Percentiles rank a stretch among this genome's conserved stretches.
phyloP scores from a whole-genome alignment of 2,113 vertebrate genomes.

The Motacilla tschutschensis region DNA sequence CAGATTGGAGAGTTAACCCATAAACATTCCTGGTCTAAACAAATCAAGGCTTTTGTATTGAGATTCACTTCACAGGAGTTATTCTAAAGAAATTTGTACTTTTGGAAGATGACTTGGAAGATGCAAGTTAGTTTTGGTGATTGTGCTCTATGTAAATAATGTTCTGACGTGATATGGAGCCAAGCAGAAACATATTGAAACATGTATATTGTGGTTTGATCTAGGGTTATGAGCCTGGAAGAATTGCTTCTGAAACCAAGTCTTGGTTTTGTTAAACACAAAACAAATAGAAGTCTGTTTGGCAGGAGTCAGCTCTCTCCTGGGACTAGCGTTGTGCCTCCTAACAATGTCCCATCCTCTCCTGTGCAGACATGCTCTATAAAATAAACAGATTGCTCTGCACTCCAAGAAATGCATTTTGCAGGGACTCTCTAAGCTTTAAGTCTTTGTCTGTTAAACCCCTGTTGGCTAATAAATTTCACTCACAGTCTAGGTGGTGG shows the following conservation, averaged over 20 bases:
- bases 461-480: conserved; percentile 21
- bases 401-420: background rate
- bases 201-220: background rate
- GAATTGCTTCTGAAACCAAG: background rate
- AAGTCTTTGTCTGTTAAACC: background rate
- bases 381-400: conserved; percentile 27
- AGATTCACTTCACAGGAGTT: background rate
- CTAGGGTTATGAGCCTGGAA: background rate
- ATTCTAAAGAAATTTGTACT: background rate
- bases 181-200: background rate
- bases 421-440: background rate
- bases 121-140: background rate
- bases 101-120: background rate
- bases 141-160: background rate
- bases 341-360: background rate
- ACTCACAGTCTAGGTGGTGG: background rate
- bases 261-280: background rate
- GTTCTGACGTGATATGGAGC: background rate
- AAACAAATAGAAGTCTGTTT: background rate
- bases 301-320: background rate
- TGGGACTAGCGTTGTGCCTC: background rate
- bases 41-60: background rate
- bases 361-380: background rate
- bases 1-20: background rate
- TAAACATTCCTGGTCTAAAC: background rate